Base-by-base conservation (phyloP, 1,140 invertebrate genomes). In the Platyscapa corneri region DNA sequence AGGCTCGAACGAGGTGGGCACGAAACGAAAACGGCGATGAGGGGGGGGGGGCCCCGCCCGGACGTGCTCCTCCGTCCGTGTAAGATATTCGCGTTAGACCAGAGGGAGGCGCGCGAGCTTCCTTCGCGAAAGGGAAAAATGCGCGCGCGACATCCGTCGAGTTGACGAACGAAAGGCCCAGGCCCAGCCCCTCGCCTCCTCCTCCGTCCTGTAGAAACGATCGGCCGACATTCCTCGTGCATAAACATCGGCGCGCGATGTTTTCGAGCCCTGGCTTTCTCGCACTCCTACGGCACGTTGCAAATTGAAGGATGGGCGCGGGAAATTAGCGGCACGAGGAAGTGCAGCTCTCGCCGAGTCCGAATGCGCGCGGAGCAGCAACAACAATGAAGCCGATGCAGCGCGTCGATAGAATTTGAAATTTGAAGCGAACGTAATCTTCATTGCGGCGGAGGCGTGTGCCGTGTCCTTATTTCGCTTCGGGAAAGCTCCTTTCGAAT, bases 141-240 rank as follows among this genome's bases (percentile, higher is more conserved):
- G 27, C 56, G 14, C 87, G 74, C 74, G 46, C 42, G 49, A 77
- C 75, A 56, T 56, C 75, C 75, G 75, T 30, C n/a, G 6, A 10
- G 14, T 3, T 23, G 20, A 60, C 56, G 20, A 23, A 27, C 42
- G 42, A 46, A 12, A 10, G 18, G 7, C 18, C 53, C 10, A 16
- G 18, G 53, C 18, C 12, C 53, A 6, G 53, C 10, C 27, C 0
- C 20, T 27, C 23, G 20, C 56, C 27, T 10, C 2, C 56, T 60
- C 2, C 56, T 27, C 56, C 16, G 42, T 46, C 39, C 70, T 74
- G 27, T 74, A 42, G 20, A 27, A n/a, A 23, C 49, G 49, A 56
- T 49, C n/a, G 30, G 6, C 3, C 10, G 30, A 30, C 2, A 18
- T 49, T 0, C 0, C 76, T 79, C 76, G 64, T 79, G 32, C 56